A percentile compares a stretch with the other conserved stretches of the same genome.
phyloP scores from a whole-genome alignment of 2,797 vertebrate genomes.

The Salmo trutta region DNA sequence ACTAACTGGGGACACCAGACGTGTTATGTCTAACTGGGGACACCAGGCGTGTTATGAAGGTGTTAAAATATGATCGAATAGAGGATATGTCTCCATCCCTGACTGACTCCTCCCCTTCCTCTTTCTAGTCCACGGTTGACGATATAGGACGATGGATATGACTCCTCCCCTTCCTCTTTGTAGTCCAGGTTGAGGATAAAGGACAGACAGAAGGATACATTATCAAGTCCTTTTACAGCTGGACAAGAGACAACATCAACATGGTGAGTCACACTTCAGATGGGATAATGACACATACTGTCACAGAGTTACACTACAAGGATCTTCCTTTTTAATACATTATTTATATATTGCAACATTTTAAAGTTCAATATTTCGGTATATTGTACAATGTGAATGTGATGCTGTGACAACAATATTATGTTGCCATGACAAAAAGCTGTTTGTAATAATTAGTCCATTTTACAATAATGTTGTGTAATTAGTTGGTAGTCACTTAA shows the following conservation, averaged over 20 bases:
- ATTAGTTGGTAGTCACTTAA: background rate
- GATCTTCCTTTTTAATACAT: background rate
- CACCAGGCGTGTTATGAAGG: no score
- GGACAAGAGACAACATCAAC: conserved; percentile 28
- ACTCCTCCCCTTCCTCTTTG: no score
- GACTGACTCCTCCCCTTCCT: no score
- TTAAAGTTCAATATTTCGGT: background rate
- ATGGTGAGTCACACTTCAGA: conserved; percentile 54
- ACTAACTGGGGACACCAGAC: no score
- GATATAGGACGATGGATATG: no score
- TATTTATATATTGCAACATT: background rate
- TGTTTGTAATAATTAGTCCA: background rate
- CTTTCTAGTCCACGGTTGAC: no score
- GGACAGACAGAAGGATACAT: no score
- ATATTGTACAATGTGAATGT: background rate
- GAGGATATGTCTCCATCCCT: background rate
- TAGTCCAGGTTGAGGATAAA: no score
- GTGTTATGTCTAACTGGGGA: background rate
- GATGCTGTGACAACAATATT: background rate
- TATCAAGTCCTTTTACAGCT: conserved; percentile 26
- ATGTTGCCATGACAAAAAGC: background rate
- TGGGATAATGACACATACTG: background rate
- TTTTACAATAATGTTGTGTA: background rate
- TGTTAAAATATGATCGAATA: background rate
- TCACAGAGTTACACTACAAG: background rate